Conservation (phyloP, 2,888 invertebrate genomes). For the Dyspetes luteomarginatus region DNA sequence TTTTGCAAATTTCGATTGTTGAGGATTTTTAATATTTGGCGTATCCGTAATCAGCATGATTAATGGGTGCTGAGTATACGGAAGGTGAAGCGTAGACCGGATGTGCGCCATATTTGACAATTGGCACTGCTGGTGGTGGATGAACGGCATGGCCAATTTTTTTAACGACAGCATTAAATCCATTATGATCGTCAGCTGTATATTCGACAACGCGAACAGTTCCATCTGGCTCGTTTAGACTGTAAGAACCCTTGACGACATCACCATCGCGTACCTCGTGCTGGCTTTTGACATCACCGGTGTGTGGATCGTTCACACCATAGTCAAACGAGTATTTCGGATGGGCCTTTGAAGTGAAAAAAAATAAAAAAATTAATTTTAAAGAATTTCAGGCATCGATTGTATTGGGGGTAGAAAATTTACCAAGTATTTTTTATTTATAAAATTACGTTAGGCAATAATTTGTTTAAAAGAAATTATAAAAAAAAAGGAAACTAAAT, state of each 20-base stretch:
- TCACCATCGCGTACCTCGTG: constrained; percentile 79
- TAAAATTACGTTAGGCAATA: no score
- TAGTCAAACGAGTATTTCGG: constrained; percentile 78
- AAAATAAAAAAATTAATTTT: not conserved
- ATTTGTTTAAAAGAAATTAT: no score
- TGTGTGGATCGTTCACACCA: constrained; percentile 78
- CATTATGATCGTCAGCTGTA: constrained; percentile 79
- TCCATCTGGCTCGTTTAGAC: constrained; percentile 79
- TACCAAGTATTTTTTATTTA: no score
- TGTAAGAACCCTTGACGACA: constrained; percentile 79
- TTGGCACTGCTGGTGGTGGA: constrained; percentile 64
- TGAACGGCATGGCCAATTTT: constrained; percentile 76
- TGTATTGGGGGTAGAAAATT: no score
- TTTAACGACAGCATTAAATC: constrained; percentile 79
- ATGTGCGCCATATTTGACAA: constrained; percentile 73
- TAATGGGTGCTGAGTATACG: constrained; percentile 68
- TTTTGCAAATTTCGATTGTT: not conserved
- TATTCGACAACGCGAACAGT: constrained; percentile 79
- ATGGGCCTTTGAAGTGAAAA: constrained; percentile 69
- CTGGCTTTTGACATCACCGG: constrained; percentile 79
- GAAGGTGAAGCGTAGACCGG: no score
- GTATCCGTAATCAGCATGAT: constrained; percentile 74
- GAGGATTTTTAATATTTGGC: constrained; percentile 66
- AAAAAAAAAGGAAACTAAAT: no score
- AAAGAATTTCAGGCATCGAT: no score